Conservation (phyloP, 2,888 invertebrate species). For the Epiblema foenella region DNA sequence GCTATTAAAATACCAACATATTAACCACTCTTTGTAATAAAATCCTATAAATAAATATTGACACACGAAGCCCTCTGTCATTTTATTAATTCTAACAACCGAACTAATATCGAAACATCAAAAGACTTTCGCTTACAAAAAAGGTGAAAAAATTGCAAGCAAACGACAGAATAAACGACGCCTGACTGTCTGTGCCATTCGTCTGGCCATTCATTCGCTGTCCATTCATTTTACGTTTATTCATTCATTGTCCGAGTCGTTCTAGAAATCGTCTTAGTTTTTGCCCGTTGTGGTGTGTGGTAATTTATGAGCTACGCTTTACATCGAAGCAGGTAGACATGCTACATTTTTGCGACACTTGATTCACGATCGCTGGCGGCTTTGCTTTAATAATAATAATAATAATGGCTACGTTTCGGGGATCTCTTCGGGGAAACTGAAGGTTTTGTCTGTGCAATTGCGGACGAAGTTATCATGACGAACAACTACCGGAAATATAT, state of each 20-base stretch:
- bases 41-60: conserved; percentile 32
- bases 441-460: no score
- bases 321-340: conserved; percentile 26
- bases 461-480: no score
- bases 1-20: conserved; percentile 2
- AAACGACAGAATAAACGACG: conserved; percentile 64
- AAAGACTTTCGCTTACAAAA: conserved; percentile 44
- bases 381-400: not conserved
- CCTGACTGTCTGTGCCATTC: conserved; percentile 60
- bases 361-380: conserved; percentile 28
- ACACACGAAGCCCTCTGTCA: conserved; percentile 20
- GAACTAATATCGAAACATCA: conserved; percentile 27
- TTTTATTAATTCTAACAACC: conserved; percentile 29
- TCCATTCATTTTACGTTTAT: conserved; percentile 56
- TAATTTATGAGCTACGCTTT: conserved; percentile 56
- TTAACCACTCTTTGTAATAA: conserved; percentile 17
- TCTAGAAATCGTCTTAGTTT: conserved; percentile 44
- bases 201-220: conserved; percentile 39
- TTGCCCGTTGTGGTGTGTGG: conserved; percentile 57
- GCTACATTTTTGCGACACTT: conserved; percentile 31
- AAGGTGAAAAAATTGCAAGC: conserved; percentile 46
- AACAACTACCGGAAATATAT: no score
- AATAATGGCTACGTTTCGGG: no score
- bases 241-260: conserved; percentile 46
- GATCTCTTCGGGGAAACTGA: no score